Evolutionary conservation across 2,797 vertebrate species (phyloP).

Genomic region (Scarus forsteni): DNA sequence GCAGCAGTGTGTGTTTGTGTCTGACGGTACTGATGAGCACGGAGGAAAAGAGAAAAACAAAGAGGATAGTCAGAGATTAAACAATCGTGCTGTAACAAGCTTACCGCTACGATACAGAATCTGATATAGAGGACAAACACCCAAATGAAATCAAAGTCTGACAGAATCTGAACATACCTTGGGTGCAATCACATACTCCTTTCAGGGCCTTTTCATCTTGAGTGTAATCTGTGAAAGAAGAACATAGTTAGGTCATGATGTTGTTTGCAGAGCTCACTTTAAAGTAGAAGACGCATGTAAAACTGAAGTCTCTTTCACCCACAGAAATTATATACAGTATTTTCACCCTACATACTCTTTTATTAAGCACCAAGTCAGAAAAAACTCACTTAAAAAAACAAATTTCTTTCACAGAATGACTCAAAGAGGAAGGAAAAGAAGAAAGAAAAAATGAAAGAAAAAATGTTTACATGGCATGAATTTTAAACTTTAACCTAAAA

Average conservation of each 20-base stretch:
- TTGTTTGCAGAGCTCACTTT: neutral
- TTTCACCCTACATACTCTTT: no score
- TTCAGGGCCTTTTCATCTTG: slow-evolving; percentile 95
- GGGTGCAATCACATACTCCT: slow-evolving; percentile 93
- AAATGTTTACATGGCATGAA: no score
- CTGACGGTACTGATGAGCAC: slow-evolving; percentile 38
- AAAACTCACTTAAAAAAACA: no score
- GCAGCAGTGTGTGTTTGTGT: slow-evolving; percentile 57
- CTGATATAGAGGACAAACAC: slow-evolving; percentile 16
- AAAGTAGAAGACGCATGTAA: neutral
- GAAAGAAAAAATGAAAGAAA: no score
- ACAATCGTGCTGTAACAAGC: slow-evolving; percentile 3
- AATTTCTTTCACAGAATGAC: no score
- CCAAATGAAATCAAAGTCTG: neutral
- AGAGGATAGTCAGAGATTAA: slow-evolving; percentile 38
- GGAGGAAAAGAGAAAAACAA: slow-evolving; percentile 47
- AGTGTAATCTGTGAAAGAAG: slow-evolving; percentile 90
- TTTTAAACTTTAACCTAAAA: no score
- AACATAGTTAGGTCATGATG: slow-evolving; percentile 9
- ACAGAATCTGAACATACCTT: slow-evolving; percentile 82
- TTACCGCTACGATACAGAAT: neutral
- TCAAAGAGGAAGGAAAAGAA: no score
- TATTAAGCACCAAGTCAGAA: no score
- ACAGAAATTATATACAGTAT: no score
- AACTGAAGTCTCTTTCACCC: neutral